phyloP scores from a whole-genome alignment of 2,113 vertebrate species.

The Rhinoderma darwinii region DNA sequence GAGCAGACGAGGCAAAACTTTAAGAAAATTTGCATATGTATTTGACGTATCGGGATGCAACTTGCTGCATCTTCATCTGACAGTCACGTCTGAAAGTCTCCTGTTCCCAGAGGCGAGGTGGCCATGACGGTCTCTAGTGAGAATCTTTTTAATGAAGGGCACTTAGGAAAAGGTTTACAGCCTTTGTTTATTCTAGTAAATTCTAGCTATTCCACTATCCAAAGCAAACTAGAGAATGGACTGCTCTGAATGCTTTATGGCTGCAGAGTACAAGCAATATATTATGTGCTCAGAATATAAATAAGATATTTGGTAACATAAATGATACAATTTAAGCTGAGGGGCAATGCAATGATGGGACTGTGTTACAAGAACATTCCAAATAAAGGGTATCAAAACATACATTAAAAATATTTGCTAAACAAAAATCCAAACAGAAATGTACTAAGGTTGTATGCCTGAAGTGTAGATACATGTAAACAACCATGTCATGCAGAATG shows the following conservation, averaged over 20 bases:
- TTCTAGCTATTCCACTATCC: neutral
- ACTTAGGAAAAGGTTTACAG: neutral
- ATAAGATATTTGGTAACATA: conserved; percentile 8
- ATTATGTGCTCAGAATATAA: neutral
- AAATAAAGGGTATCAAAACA: neutral
- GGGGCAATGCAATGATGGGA: neutral
- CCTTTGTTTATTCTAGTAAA: neutral
- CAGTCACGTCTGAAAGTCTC: no score
- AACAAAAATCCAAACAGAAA: neutral
- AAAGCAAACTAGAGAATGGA: neutral
- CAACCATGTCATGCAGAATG: neutral
- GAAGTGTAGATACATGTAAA: neutral
- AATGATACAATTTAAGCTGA: neutral
- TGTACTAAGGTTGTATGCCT: neutral
- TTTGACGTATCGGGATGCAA: no score
- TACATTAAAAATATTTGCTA: neutral
- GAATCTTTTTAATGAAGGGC: neutral
- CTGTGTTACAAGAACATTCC: neutral
- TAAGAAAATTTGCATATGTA: no score
- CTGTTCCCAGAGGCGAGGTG: no score
- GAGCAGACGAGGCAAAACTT: no score
- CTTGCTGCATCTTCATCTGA: no score
- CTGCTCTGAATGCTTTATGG: conserved; percentile 1
- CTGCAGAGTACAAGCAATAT: conserved; percentile 16
- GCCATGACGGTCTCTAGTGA: no score